Evolutionary conservation across 2,797 vertebrate species (phyloP).

Genomic region (Masticophis lateralis): DNA sequence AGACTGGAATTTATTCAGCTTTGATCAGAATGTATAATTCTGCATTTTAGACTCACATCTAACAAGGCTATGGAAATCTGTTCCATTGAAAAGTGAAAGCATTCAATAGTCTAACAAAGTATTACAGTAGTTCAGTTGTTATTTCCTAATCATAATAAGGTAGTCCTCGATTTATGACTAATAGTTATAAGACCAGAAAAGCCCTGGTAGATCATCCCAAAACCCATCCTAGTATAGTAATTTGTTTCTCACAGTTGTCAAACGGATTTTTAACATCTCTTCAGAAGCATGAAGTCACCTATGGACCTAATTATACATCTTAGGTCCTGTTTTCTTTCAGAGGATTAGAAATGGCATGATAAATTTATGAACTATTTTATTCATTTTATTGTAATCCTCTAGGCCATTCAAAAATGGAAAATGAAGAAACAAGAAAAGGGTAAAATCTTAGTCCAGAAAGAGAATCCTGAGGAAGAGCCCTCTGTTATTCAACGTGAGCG

Average conservation of each 20-base stretch:
- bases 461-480: slow-evolving; percentile 65
- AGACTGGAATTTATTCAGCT: neutral
- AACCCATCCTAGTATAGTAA: neutral
- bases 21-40: neutral
- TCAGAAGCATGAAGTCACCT: neutral
- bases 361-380: neutral
- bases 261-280: neutral
- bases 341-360: neutral
- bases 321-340: neutral
- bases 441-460: slow-evolving; percentile 71
- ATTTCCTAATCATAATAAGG: neutral
- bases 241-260: neutral
- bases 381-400: neutral
- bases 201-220: neutral
- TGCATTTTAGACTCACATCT: neutral
- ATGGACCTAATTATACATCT: neutral
- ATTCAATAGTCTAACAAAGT: neutral
- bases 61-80: neutral
- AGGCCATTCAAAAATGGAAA: slow-evolving; percentile 90
- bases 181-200: neutral
- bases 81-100: neutral
- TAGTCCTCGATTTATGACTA: neutral
- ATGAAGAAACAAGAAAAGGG: slow-evolving; percentile 72
- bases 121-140: neutral
- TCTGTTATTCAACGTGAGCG: slow-evolving; percentile 51